phyloP scores from a whole-genome alignment of 1,140 invertebrate species.

The Schlechtendalia chinensis region DNA sequence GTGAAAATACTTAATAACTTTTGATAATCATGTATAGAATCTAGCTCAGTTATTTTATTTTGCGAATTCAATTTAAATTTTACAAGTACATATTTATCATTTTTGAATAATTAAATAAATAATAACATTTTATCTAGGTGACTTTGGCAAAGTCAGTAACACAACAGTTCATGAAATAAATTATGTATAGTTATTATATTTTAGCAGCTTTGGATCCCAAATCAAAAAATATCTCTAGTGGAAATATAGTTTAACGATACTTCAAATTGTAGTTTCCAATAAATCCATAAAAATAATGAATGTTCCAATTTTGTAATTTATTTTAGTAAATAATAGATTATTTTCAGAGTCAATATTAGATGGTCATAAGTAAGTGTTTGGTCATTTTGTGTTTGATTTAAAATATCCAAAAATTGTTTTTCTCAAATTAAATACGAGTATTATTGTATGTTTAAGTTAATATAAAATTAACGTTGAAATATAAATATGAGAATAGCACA shows the following conservation, averaged over 20 bases:
- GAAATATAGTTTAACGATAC: not conserved
- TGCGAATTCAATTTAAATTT: not conserved
- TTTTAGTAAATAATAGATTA: not conserved
- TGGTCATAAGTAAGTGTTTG: not conserved
- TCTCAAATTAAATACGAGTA: no score
- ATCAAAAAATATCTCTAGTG: not conserved
- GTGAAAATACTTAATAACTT: no score
- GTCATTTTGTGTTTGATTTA: not conserved
- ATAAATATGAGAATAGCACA: no score
- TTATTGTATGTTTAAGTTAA: no score
- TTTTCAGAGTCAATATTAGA: not conserved
- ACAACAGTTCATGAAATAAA: not conserved
- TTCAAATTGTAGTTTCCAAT: not conserved
- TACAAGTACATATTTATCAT: no score
- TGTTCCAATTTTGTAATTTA: no score
- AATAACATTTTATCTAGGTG: not conserved
- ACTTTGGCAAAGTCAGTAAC: conserved; percentile 3
- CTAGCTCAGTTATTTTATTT: no score
- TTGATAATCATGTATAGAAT: no score
- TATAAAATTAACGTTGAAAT: no score
- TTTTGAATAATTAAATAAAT: not conserved
- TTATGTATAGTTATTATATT: not conserved
- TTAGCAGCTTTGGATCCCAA: not conserved
- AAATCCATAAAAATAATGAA: not conserved
- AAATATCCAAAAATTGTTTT: not conserved